Conservation (phyloP, 1,140 invertebrate genomes). For the Euura lappo region DNA sequence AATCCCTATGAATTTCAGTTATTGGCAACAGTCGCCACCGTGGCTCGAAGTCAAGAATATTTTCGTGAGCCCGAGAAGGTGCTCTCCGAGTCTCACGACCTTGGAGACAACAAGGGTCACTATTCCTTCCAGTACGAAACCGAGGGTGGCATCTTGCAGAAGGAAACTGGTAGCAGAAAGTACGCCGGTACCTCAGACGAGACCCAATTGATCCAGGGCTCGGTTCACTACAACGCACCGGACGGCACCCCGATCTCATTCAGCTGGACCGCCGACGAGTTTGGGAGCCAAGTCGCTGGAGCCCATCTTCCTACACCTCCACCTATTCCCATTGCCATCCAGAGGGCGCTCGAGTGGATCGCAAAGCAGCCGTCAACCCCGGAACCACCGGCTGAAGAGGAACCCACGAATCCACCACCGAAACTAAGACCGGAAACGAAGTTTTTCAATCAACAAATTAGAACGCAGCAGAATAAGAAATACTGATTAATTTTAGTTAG, state of each 20-base stretch:
- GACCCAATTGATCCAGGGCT: constrained; percentile 61
- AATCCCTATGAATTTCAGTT: constrained; percentile 26
- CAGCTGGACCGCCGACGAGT: constrained; percentile 62
- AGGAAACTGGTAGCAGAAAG: constrained; percentile 56
- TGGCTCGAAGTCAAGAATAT: constrained; percentile 39
- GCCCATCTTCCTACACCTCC: constrained; percentile 76
- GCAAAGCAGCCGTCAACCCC: constrained; percentile 56
- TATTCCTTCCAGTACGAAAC: constrained; percentile 58
- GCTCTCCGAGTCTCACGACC: constrained; percentile 42
- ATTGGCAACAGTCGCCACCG: constrained; percentile 27
- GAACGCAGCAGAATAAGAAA: neutral
- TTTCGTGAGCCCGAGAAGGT: constrained; percentile 55
- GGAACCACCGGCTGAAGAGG: constrained; percentile 35
- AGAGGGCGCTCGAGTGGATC: constrained; percentile 74
- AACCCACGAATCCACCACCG: constrained; percentile 9
- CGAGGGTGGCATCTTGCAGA: constrained; percentile 59
- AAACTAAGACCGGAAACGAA: constrained; percentile 1
- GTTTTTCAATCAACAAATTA: neutral
- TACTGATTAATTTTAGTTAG: neutral
- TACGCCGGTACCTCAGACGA: constrained; percentile 57
- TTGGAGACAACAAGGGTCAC: constrained; percentile 52
- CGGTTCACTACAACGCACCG: constrained; percentile 64
- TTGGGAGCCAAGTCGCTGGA: constrained; percentile 61
- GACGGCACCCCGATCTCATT: constrained; percentile 60
- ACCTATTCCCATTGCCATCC: constrained; percentile 78